Percentiles rank a stretch among this genome's conserved stretches.
phyloP scores from a whole-genome alignment of 2,113 vertebrate genomes.

The Eptesicus fuscus region DNA sequence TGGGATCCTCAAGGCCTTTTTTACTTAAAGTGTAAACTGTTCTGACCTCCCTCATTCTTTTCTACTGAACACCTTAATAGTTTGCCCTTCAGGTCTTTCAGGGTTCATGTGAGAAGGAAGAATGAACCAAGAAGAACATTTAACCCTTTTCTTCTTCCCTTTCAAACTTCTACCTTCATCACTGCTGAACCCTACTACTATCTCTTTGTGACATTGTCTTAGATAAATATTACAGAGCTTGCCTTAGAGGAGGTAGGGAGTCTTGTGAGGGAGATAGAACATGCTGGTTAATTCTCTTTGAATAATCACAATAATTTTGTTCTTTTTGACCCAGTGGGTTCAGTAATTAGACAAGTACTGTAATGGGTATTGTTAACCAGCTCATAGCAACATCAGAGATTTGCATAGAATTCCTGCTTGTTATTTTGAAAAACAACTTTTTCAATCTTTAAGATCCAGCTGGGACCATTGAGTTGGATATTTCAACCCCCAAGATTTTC shows the following conservation, averaged over 20 bases:
- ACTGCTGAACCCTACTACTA: not conserved
- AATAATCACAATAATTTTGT: not conserved
- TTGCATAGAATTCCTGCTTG: not conserved
- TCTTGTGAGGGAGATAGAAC: not conserved
- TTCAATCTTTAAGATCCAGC: not conserved
- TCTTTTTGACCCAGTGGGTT: conserved; percentile 5
- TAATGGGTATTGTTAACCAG: not conserved
- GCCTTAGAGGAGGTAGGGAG: not conserved
- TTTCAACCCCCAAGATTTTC: not conserved
- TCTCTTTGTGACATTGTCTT: conserved; percentile 1
- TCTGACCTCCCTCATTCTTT: not conserved
- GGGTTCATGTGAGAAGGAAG: conserved; percentile 13
- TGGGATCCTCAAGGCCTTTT: not conserved
- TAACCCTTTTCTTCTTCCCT: not conserved
- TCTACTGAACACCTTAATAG: not conserved
- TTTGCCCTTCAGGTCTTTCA: conserved; percentile 1
- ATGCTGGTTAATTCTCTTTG: not conserved
- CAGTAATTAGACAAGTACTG: not conserved
- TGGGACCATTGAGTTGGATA: not conserved
- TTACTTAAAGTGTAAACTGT: not conserved
- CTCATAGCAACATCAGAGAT: not conserved
- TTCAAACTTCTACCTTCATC: not conserved
- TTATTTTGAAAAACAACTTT: not conserved
- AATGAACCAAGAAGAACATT: not conserved
- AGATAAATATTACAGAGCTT: conserved; percentile 17